Evolutionary conservation across 2,113 vertebrate genomes (phyloP), one percentile per base, ranked within the genome.

Genomic region (Plestiodon gilberti): DNA sequence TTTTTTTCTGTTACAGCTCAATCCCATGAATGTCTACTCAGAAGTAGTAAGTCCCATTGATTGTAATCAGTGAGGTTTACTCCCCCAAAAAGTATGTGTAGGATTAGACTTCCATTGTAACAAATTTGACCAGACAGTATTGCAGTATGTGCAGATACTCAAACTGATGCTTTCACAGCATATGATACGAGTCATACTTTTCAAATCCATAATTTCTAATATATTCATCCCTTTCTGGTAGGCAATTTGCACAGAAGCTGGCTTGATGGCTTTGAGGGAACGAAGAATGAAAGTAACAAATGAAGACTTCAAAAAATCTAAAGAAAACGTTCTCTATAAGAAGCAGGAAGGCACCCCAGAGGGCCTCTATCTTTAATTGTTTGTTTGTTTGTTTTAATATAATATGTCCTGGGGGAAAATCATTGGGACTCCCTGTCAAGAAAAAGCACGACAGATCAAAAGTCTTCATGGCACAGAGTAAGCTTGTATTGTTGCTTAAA

Each of bases 281-380:
- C 96, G 98, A 8, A 96, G 99, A 30, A 99, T 99, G 99, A 99
- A 99, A 96, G 98, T 99, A 78, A 99, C 99, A 89, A 99, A 99
- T n/a, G 99, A 99, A 95, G 99, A 99, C 93, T 99, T 99, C 96
- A 99, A 99, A 83, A 99, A 99, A 92, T 99, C 99, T 6, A 99
- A 99, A 96, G 99, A 99, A 85, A 99, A 99, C 0, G 98, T 99
- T 90, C 97, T 99, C 62, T 99, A 99, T 90, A 99, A 99, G 95
- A 99, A 99, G 91, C 99, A 99, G 90, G 99, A 99, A 95, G 99
- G 98, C 82, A 99, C 99, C 18, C 99, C 99, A 0, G 99, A 99
- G 93, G 99, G 99, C 43, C 96, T 99, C 0, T 98, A 98, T 85
- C 97, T 98, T 76, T 98, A 91, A 95, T 83, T 38, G 10, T 52